Base-by-base conservation (phyloP, 2,888 invertebrate species). In the Dicroscelio sp. region DNA sequence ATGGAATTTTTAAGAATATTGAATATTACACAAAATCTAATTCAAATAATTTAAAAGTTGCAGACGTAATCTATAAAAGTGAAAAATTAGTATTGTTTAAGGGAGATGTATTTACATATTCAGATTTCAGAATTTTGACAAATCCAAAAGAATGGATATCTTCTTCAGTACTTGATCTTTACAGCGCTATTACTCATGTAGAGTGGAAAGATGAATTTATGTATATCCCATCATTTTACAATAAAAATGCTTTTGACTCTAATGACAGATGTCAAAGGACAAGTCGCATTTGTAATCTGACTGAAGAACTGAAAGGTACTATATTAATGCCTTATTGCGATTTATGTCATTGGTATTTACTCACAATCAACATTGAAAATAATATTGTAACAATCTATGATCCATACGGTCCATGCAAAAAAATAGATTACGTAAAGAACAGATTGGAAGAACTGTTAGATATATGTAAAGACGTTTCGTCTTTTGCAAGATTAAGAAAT, bases 81-180 rank as follows among this genome's bases (percentile, higher is more conserved):
- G n/a, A n/a, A n/a, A n/a, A n/a, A n/a, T n/a, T n/a, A n/a, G n/a
- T n/a, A n/a, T n/a, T n/a, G n/a, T n/a, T n/a, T n/a, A n/a, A n/a
- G n/a, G n/a, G n/a, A n/a, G n/a, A n/a, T n/a, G n/a, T n/a, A n/a
- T n/a, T n/a, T n/a, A n/a, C n/a, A n/a, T n/a, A n/a, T n/a, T n/a
- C n/a, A n/a, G n/a, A n/a, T n/a, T n/a, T n/a, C n/a, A n/a, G n/a
- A n/a, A n/a, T 43, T 43, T 8, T 43, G 14, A 43, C 43, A 14
- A 43, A 14, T 43, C 14, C 43, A 43, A 14, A 38, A 71, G 8
- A 38, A 71, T 87, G 87, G 87, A 80, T 87, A 8, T 48, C 71
- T 65, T 63, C 80, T 35, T 27, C 33, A 2, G n/a, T 87, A 6
- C 73, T 87, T 17, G 60, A 87, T 67, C 2, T 38, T 5, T 87